Base-by-base conservation (phyloP, 2,113 vertebrate genomes). In the Tachysurus fulvidraco region DNA sequence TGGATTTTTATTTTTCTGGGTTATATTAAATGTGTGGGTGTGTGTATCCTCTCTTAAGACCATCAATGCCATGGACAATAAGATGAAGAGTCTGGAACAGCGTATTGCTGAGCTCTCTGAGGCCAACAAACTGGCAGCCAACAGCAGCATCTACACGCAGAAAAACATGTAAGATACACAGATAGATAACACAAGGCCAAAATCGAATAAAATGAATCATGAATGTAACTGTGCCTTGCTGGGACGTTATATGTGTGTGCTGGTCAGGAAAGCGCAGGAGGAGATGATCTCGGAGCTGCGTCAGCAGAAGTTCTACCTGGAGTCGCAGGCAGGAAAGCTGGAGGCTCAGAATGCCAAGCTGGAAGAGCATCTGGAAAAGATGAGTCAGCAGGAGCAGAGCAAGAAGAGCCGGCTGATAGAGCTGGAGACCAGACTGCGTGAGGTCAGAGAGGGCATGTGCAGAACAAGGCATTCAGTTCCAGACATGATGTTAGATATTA, bases 231-330 rank as follows among this genome's bases (percentile, higher is more conserved):
- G 25, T 30, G 69, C 30, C n/a, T 44, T 74, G 57, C n/a, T 81
- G 30, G 28, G 17, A 11, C 21, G 36, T n/a, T 86, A 28, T 85
- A 84, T 82, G 85, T 89, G 73, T 89, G 21, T 36, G 74, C 36
- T 60, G 57, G 71, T 67, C 87, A 99, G 98, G 98, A 99, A 99
- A 97, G 98, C 98, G 86, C 98, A 99, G 91, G 98, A 99, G 91
- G 98, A 99, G 93, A 99, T 99, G 98, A 99, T 99, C 91, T 98
- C 98, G 81, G 98, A 99, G 92, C 96, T 99, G 85, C 95, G 98
- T 83, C 98, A 99, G 91, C 98, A 99, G 93, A 99, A 99, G 92
- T 99, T 99, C 93, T 99, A 99, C 92, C 93, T 99, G 94, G 98
- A 99, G 93, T 98, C 98, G 0, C 98, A 99, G 91, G 98, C 97